Evolutionary conservation across 2,797 vertebrate species (phyloP).

Genomic region (Champsocephalus gunnari): DNA sequence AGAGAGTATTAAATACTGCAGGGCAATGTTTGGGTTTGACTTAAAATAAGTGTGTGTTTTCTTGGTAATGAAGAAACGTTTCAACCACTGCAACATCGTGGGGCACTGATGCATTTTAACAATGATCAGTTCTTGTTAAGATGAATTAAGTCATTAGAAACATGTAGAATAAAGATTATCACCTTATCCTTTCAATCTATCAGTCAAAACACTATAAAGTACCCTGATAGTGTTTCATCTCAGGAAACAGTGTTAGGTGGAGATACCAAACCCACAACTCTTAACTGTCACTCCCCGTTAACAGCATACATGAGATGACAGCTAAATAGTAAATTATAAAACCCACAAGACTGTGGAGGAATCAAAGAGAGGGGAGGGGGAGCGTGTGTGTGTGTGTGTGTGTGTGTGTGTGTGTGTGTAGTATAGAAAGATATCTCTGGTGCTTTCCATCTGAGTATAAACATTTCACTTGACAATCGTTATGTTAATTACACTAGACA

Average conservation of each 20-base stretch:
- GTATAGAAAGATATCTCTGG: conserved; percentile 31
- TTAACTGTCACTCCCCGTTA: neutral
- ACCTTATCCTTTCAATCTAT: neutral
- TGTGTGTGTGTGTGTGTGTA: neutral
- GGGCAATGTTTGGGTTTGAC: neutral
- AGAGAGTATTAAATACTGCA: neutral
- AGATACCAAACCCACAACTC: neutral
- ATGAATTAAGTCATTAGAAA: neutral
- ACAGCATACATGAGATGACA: neutral
- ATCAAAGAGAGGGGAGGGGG: neutral
- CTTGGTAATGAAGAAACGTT: no score
- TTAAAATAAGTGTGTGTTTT: no score
- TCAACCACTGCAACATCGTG: no score
- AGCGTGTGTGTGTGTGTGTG: neutral
- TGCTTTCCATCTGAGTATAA: conserved; percentile 63
- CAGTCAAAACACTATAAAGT: neutral
- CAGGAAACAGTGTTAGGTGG: neutral
- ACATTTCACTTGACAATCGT: conserved; percentile 18
- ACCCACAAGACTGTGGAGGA: neutral
- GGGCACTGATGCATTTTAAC: neutral
- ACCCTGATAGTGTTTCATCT: neutral
- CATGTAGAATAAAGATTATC: neutral
- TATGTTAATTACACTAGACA: neutral
- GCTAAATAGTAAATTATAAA: neutral
- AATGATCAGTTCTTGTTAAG: neutral